A percentile compares a stretch with the other conserved stretches of the same genome.
Evolutionary conservation across 2,113 vertebrate species (phyloP).

Genomic region (Heterocephalus glaber): DNA sequence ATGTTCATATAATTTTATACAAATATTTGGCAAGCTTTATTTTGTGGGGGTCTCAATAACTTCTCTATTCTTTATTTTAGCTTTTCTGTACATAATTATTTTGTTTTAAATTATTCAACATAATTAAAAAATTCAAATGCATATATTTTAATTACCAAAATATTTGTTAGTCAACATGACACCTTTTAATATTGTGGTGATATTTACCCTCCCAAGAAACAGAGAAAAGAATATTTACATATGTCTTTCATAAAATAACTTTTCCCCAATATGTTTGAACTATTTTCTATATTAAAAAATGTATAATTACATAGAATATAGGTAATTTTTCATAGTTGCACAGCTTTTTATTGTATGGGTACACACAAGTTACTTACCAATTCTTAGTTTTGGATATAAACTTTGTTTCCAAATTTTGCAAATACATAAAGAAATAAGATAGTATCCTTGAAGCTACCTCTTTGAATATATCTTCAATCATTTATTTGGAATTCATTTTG

Average conservation of each 20-base stretch:
- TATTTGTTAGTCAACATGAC: background rate
- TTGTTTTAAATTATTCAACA: background rate
- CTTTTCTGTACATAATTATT: background rate
- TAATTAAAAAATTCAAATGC: background rate
- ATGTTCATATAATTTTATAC: background rate
- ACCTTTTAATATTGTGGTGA: background rate
- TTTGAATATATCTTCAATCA: background rate
- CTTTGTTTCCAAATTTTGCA: background rate
- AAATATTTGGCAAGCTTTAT: background rate
- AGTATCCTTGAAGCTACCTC: background rate
- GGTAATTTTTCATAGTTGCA: background rate
- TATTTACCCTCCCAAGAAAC: background rate
- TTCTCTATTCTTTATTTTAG: background rate
- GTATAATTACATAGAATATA: slow-evolving; percentile 1
- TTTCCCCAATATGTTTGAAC: background rate
- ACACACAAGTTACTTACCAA: background rate
- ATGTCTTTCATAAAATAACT: background rate
- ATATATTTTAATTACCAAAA: background rate
- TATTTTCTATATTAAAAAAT: background rate
- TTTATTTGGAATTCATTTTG: background rate
- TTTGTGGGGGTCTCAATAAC: background rate
- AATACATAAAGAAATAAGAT: background rate
- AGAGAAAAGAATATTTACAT: background rate
- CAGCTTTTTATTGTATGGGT: background rate
- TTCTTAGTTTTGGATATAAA: background rate